A percentile compares a stretch with the other conserved stretches of the same genome.
Evolutionary conservation across 2,888 invertebrate genomes (phyloP).

Genomic region (Acleris holmiana): DNA sequence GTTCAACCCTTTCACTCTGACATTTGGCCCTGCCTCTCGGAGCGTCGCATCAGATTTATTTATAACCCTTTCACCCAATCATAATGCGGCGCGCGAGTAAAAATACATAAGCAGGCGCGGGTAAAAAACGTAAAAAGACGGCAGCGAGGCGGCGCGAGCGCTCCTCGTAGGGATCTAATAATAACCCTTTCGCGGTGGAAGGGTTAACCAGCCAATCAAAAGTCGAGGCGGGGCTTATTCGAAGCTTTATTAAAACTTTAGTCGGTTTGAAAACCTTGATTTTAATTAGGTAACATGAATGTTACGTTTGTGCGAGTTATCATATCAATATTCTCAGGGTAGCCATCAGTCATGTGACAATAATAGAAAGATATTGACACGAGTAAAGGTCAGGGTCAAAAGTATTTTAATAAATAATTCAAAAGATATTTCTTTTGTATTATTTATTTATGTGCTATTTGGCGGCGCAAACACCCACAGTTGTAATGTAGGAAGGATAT

Average conservation of each 20-base stretch:
- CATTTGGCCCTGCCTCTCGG: conserved; percentile 46
- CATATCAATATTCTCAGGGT: conserved; percentile 6
- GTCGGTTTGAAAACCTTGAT: conserved; percentile 9
- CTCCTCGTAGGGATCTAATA: conserved; percentile 67
- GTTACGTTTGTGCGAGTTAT: neutral
- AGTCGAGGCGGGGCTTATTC: conserved; percentile 67
- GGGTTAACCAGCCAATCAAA: conserved; percentile 76
- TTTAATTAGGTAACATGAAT: conserved; percentile 13
- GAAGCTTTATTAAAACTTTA: conserved; percentile 45
- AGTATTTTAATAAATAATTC: conserved; percentile 4
- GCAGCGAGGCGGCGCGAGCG: conserved; percentile 68
- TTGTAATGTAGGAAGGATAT: conserved; percentile 7
- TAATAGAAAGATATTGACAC: conserved; percentile 16
- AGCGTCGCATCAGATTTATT: conserved; percentile 65
- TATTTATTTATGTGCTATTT: conserved; percentile 4
- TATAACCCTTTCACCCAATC: conserved; percentile 80
- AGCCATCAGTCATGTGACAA: conserved; percentile 17
- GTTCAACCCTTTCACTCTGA: conserved; percentile 68
- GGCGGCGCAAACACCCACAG: neutral
- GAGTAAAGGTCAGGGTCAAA: neutral
- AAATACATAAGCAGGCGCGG: conserved; percentile 60
- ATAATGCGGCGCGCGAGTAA: conserved; percentile 59
- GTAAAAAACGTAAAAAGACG: conserved; percentile 77
- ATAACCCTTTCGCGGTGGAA: conserved; percentile 78
- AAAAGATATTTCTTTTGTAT: no score